phyloP scores from a whole-genome alignment of 2,888 invertebrate species.

The Drosophila histrio region DNA sequence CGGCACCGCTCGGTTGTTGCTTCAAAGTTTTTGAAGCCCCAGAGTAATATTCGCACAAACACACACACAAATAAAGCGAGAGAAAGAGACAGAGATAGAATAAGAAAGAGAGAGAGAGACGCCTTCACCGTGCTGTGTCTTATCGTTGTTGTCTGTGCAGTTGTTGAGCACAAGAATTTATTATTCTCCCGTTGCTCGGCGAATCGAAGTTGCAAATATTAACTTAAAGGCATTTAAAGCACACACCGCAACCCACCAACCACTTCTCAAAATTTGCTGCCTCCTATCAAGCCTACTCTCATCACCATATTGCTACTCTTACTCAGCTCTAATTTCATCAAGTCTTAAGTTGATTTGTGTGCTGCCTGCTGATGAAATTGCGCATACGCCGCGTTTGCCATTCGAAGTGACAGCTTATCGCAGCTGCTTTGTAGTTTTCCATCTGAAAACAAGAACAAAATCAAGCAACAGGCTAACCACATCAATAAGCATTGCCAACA shows the following conservation, averaged over 20 bases:
- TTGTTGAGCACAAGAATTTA: slow-evolving; percentile 57
- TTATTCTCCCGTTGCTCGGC: slow-evolving; percentile 33
- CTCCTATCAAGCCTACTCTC: background rate
- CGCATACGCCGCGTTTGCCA: slow-evolving; percentile 42
- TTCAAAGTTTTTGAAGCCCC: slow-evolving; percentile 55
- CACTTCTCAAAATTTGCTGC: no score
- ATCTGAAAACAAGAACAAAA: slow-evolving; percentile 7
- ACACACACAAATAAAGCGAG: background rate
- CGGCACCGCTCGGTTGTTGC: slow-evolving; percentile 44
- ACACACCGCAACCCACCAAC: background rate
- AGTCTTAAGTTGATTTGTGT: slow-evolving; percentile 63
- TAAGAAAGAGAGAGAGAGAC: background rate
- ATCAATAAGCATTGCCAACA: slow-evolving; percentile 25
- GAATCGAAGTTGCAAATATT: slow-evolving; percentile 38
- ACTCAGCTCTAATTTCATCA: slow-evolving; percentile 52
- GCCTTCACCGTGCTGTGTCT: slow-evolving; percentile 11
- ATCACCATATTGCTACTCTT: background rate
- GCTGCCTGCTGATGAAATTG: slow-evolving; percentile 40
- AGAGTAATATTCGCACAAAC: slow-evolving; percentile 12
- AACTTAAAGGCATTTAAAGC: slow-evolving; percentile 59
- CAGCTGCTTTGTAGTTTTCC: slow-evolving; percentile 28
- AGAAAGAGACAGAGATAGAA: slow-evolving; percentile 3
- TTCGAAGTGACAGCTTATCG: slow-evolving; percentile 35
- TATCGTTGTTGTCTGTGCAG: slow-evolving; percentile 51
- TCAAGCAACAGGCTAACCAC: slow-evolving; percentile 37